Evolutionary conservation across 2,888 invertebrate species (phyloP).

Genomic region (Cephonodes hylas): DNA sequence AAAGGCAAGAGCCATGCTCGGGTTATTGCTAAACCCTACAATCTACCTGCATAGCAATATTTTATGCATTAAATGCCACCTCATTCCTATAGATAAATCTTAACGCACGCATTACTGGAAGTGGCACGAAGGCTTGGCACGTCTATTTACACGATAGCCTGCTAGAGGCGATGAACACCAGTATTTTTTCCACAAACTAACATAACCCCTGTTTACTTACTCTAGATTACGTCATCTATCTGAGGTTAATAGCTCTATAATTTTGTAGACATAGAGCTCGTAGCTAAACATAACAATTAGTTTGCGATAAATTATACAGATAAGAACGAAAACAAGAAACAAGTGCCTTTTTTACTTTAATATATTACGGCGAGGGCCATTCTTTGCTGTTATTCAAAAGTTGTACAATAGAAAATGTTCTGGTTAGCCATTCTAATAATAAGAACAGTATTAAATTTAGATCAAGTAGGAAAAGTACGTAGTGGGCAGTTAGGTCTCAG

Average conservation of each 20-base stretch:
- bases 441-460: slow-evolving; percentile 58
- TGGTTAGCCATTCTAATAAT: slow-evolving; percentile 33
- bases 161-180: not conserved
- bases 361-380: not conserved
- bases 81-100: not conserved
- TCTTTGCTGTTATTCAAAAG: not conserved
- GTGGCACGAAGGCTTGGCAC: not conserved
- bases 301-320: slow-evolving; percentile 9
- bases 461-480: slow-evolving; percentile 70
- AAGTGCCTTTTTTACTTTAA: not conserved
- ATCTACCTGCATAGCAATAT: not conserved
- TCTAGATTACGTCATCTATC: slow-evolving; percentile 11
- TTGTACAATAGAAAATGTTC: not conserved
- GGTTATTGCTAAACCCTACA: not conserved
- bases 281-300: slow-evolving; percentile 12
- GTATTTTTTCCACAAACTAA: slow-evolving; percentile 3
- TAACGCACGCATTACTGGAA: not conserved
- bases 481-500: slow-evolving; percentile 36
- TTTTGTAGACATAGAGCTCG: slow-evolving; percentile 9
- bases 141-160: slow-evolving; percentile 1
- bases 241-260: slow-evolving; percentile 11
- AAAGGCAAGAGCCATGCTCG: not conserved
- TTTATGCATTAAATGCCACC: not conserved
- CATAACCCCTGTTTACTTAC: slow-evolving; percentile 7
- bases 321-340: slow-evolving; percentile 7